Base-by-base conservation (phyloP, 2,888 invertebrate species). In the Cosmopolites sordidus region DNA sequence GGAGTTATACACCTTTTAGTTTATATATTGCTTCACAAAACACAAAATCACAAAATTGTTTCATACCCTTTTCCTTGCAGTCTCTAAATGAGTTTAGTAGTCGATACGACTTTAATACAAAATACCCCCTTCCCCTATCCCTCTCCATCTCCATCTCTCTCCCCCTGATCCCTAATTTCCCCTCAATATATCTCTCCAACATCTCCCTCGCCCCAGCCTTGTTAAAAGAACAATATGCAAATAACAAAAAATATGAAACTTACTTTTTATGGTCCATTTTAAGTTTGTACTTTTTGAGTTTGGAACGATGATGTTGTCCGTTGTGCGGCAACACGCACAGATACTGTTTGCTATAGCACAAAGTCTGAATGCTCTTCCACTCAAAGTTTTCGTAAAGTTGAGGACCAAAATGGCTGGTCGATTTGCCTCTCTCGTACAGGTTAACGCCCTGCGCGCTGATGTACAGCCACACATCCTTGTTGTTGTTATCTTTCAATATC, bases 331-430 rank as follows among this genome's bases (percentile, higher is more conserved):
- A 63, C 67, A 71, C 74, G 71, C 83, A 83, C 38, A 88, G 74
- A 59, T 82, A 83, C 64, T 83, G 85, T 69, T 87, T 88, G 65
- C 84, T 86, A 66, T 85, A 87, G 65, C 85, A 86, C 59, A 88
- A 77, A 59, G 86, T 87, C 66, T 87, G 86, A 62, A 88, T 87
- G 60, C 84, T 83, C 62, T 82, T 81, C 88, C 88, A 88, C 60
- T 78, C 78, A 64, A 82, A 80, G 58, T 70, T 72, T 62, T 73
- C 73, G 58, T 73, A 74, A 6, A 74, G 59, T 57, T 71, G 66
- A 38, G 74, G 73, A 52, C 74, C 73, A 60, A 68, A 71, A 57
- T 70, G 65, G 54, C 69, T 70, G 16, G 69, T 67, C 12, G 70
- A 61, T 50, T 66, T 66, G 18, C 75, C 78, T 54, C 83, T 71